Base-by-base conservation (phyloP, 2,797 vertebrate genomes). In the Peromyscus eremicus region DNA sequence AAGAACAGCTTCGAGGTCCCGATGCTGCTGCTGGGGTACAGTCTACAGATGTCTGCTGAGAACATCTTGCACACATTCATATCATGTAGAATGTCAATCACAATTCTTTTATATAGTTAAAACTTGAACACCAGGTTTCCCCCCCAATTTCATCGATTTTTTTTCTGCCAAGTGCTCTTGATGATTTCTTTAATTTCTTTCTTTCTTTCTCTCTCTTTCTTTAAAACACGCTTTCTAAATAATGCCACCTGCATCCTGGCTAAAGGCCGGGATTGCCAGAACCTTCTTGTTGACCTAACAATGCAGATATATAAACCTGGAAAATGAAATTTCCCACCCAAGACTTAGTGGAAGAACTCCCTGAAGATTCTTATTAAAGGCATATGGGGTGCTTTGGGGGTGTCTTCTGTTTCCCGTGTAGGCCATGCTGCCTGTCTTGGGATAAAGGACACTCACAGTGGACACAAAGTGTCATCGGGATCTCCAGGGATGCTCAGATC, bases 361-460 rank as follows among this genome's bases (percentile, higher is more conserved):
- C 25, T 3, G 95, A 97, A 96, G 94, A 77, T 77, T 96, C 95
- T 98, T 83, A 92, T 75, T 23, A 25, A 79, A 68, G 86, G 94
- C 84, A 52, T 86, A 23, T 94, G 21, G 60, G 27, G 19, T 23
- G 52, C 40, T 52, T 94, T 91, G 87, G 96, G 83, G 55, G 55
- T 92, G 37, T 96, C 97, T 96, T 96, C 95, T 94, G 94, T 97
- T 98, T 98, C 98, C 92, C 95, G 97, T 94, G 5, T 97, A 97
- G 97, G 97, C 98, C 98, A 97, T 98, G 97, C 98, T 97, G 95
- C 97, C 98, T 98, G 97, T 98, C 98, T 95, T 95, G 97, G 96
- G 96, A 81, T 80, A 2, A 97, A 92, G 95, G 95, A 97, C 94
- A 85, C 96, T 97, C 86, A 94, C 29, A 64, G 84, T 85, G 85